phyloP scores from a whole-genome alignment of 2,888 invertebrate genomes.

The Eupithecia subumbrata region DNA sequence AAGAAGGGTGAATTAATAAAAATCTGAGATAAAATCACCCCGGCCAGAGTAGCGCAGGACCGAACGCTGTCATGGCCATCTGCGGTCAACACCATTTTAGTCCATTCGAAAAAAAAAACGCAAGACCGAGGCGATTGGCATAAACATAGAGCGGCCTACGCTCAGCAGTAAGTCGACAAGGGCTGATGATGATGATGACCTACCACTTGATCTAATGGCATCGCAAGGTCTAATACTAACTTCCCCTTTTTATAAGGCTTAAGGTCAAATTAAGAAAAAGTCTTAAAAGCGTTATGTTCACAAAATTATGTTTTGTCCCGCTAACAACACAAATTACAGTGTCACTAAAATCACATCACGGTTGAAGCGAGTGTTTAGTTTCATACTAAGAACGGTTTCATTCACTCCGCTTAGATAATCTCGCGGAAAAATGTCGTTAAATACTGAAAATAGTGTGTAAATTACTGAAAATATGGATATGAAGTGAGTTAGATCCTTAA shows the following conservation, averaged over 20 bases:
- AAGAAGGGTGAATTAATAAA: no score
- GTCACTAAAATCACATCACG: constrained; percentile 64
- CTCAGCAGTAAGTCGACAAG: background rate
- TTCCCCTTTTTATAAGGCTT: background rate
- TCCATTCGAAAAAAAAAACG: no score
- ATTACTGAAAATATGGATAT: background rate
- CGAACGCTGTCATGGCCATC: no score
- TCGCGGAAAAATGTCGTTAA: constrained; percentile 7
- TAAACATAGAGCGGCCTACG: background rate
- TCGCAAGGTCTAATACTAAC: background rate
- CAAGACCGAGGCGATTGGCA: background rate
- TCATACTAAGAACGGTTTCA: constrained; percentile 33
- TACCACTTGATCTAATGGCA: background rate
- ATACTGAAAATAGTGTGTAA: constrained; percentile 16
- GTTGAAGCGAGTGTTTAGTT: constrained; percentile 51
- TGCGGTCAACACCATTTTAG: no score
- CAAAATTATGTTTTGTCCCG: constrained; percentile 47
- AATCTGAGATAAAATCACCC: background rate
- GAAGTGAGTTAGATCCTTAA: background rate
- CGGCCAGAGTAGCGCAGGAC: background rate
- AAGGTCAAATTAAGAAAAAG: background rate
- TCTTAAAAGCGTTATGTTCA: background rate
- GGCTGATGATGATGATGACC: background rate
- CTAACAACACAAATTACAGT: constrained; percentile 51
- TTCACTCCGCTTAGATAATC: constrained; percentile 23